These are phyloP conservation scores for Cerastis rubricosa DNA, from an alignment of 2,888 invertebrate genomes.

Conservation along the genomic window DNA sequence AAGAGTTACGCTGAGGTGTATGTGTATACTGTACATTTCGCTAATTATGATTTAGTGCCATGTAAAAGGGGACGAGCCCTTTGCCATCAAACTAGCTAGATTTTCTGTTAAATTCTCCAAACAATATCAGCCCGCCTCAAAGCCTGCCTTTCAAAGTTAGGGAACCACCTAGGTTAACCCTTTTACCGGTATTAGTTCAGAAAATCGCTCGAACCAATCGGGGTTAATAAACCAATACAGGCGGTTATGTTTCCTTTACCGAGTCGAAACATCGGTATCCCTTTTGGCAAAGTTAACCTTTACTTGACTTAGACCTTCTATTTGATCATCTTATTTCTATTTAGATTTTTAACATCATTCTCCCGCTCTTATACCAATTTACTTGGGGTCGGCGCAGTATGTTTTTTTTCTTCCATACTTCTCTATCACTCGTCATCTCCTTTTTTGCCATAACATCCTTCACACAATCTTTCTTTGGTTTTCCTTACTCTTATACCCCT, in stretches of 20 bases:
- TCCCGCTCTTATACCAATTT: background rate
- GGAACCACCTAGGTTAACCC: background rate
- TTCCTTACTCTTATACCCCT: too few species aligned
- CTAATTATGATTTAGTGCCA: background rate
- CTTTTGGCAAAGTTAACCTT: slow-evolving; percentile 2
- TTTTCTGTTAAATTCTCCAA: background rate
- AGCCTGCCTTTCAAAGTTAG: background rate
- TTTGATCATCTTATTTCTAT: background rate
- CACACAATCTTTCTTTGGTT: background rate
- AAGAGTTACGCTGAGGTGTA: background rate
- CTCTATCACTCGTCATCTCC: background rate
- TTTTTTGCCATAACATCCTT: background rate
- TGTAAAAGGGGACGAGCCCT: background rate
- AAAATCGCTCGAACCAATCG: background rate
- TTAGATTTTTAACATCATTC: background rate
- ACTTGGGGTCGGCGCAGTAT: background rate
- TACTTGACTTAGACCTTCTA: slow-evolving; percentile 3
- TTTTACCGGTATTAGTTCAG: slow-evolving; percentile 25
- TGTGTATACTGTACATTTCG: background rate
- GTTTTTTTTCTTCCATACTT: background rate
- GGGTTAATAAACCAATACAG: slow-evolving; percentile 27
- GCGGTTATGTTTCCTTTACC: background rate
- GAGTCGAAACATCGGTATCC: background rate
- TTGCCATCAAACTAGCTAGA: slow-evolving; percentile 3
- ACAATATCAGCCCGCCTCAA: background rate